Base-by-base conservation (phyloP, 2,113 vertebrate species). In the Pseudorhombus dupliciocellatus region DNA sequence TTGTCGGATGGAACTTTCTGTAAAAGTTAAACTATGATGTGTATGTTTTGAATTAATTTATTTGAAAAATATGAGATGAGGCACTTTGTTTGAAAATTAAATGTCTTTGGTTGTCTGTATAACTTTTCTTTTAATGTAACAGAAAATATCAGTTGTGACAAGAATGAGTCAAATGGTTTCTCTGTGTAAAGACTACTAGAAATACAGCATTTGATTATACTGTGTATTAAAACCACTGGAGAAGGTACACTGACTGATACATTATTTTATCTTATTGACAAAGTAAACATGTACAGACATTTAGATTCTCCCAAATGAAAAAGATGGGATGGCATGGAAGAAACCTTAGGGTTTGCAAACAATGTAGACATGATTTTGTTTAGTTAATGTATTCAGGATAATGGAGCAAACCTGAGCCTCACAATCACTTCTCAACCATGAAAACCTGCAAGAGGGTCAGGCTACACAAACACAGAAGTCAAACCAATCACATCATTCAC, bases 81-180 rank as follows among this genome's bases (percentile, higher is more conserved):
- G 88, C 90, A 92, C 91, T 92, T 93, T 91, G 87, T 88, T 87
- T 50, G 58, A 86, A 72, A 61, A 79, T 70, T 76, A 65, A 77
- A 48, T 8, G 7, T 34, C 20, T 79, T 62, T 70, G 15, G 79
- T 18, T 70, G 73, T 75, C 12, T 55, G 16, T 16, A 16, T 7
- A 34, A 34, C 12, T n/a, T 53, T 62, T 58, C 58, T 9, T 22
- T 61, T 5, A 16, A 60, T 74, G 71, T 30, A 71, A 70, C 21
- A 54, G 1, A 24, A 66, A 51, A 40, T 40, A 25, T 57, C 37
- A 69, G 12, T 52, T 60, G 28, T 67, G n/a, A 9, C 14, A 56
- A 66, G 16, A 72, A 3, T 57, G 30, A 69, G 21, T 31, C 0
- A 5, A 0, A 18, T 16, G 21, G 12, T 22, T 68, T 56, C 22